Conservation (phyloP, 2,797 vertebrate species). For the Tokudaia muenninki region DNA sequence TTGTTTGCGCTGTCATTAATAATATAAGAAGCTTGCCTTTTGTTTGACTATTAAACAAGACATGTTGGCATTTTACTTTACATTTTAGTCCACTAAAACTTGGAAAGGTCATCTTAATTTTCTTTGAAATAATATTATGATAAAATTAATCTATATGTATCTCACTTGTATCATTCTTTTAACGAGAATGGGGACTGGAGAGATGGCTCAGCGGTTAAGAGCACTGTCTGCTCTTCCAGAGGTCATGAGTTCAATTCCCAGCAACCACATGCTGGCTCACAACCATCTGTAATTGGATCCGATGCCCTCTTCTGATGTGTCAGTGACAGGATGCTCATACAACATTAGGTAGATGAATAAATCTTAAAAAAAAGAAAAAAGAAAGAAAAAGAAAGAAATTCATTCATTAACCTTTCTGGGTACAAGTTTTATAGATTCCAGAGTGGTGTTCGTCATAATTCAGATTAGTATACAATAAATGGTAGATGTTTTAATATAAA, state of each 20-base stretch:
- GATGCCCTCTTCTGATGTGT: no score
- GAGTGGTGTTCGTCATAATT: conserved; percentile 15
- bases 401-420: background rate
- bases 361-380: no score
- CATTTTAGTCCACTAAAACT: conserved; percentile 31
- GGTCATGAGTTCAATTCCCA: no score
- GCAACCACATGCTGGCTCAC: no score
- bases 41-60: conserved; percentile 24
- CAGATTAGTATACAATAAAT: background rate
- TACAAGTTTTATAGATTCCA: background rate
- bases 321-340: no score
- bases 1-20: conserved; percentile 7
- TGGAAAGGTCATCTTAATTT: background rate
- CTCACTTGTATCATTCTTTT: background rate
- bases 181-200: background rate
- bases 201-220: no score
- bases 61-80: conserved; percentile 47
- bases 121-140: background rate
- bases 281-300: no score
- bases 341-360: no score
- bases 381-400: background rate
- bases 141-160: background rate
- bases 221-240: no score
- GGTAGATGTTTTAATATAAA: background rate
- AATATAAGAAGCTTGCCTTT: conserved; percentile 8